Conservation (phyloP, 2,797 vertebrate genomes). For the Micrastur ruficollis region DNA sequence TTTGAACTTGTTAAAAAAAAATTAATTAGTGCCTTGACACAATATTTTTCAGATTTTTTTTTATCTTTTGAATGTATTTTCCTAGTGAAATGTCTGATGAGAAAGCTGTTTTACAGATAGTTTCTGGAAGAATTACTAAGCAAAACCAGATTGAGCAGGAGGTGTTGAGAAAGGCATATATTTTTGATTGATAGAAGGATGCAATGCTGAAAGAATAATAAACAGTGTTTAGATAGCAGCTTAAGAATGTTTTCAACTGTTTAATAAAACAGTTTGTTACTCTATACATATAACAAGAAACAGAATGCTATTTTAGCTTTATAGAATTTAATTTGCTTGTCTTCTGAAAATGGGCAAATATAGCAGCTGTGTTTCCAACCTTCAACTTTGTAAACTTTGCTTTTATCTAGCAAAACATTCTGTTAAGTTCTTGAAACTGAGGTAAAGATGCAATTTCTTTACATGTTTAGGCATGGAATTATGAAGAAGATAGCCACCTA, state of each 20-base stretch:
- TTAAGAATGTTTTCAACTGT: constrained; percentile 50
- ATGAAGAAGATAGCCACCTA: background rate
- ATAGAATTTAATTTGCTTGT: constrained; percentile 27
- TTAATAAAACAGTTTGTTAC: constrained; percentile 50
- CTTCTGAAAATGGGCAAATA: constrained; percentile 45
- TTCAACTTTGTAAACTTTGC: constrained; percentile 42
- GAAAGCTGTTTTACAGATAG: background rate
- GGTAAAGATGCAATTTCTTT: constrained; percentile 37
- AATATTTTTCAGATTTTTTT: background rate
- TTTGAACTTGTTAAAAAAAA: background rate
- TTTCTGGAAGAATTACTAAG: background rate
- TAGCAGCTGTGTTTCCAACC: constrained; percentile 40
- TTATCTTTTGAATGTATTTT: constrained; percentile 10
- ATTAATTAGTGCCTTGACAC: background rate
- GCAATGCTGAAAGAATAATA: constrained; percentile 22
- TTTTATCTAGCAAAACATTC: constrained; percentile 37
- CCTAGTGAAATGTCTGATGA: background rate
- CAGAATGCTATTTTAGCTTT: constrained; percentile 18
- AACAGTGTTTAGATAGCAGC: constrained; percentile 44
- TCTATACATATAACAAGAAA: constrained; percentile 22
- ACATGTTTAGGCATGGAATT: constrained; percentile 7
- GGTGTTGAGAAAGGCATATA: constrained; percentile 2
- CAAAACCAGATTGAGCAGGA: constrained; percentile 28
- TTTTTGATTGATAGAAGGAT: constrained; percentile 40
- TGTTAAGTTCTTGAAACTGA: constrained; percentile 16